Conservation (phyloP, 2,797 vertebrate genomes). For the Onychomys leucogaster region DNA sequence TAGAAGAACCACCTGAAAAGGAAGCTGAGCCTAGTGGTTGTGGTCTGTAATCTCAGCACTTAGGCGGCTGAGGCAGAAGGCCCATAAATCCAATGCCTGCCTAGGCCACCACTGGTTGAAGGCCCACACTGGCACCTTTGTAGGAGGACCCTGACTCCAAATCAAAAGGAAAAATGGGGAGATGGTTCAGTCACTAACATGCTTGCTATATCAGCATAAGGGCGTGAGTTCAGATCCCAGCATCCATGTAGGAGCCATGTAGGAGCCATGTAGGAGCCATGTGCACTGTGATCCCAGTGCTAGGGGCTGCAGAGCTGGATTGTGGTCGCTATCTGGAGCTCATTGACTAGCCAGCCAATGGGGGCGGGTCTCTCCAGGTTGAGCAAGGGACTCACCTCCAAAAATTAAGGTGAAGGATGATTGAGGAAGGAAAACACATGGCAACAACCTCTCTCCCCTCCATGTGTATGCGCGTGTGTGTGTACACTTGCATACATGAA, state of each 20-base stretch:
- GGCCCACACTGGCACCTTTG: background rate
- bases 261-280: background rate
- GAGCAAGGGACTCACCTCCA: background rate
- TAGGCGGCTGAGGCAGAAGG: background rate
- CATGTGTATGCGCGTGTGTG: background rate
- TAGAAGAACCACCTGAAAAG: background rate
- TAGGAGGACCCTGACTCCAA: background rate
- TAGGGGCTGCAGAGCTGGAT: background rate
- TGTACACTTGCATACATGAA: background rate
- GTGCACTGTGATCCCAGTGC: background rate
- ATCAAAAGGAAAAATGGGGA: background rate
- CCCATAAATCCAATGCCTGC: background rate
- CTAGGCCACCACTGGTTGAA: background rate
- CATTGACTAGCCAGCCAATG: background rate
- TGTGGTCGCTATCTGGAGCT: background rate
- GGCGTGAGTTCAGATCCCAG: background rate
- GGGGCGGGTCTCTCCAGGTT: background rate
- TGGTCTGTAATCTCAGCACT: background rate
- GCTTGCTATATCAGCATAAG: too few relatives aligned
- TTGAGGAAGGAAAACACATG: background rate
- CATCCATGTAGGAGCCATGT: background rate
- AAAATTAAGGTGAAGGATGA: background rate
- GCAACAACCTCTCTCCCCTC: too few relatives aligned
- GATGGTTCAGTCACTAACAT: background rate
- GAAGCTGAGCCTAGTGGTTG: background rate